These are phyloP conservation scores for Danio aesculapii DNA, from an alignment of 2,797 vertebrate species.

Conservation along the genomic window DNA sequence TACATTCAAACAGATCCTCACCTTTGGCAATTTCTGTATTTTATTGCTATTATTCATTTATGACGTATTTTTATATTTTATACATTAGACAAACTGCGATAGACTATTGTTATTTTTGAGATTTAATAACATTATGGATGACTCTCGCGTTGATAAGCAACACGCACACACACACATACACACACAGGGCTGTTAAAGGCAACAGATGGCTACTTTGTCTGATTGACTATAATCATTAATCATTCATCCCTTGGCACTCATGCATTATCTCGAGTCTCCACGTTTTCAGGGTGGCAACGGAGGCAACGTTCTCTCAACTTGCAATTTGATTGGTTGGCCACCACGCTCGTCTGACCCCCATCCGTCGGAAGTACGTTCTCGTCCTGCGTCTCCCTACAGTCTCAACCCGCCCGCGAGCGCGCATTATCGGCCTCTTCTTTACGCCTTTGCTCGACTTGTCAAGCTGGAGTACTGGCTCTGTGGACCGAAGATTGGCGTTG, in stretches of 20 bases:
- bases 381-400: constrained; percentile 68
- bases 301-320: constrained; percentile 38
- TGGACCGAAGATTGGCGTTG: constrained; percentile 67
- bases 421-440: constrained; percentile 68
- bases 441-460: constrained; percentile 66
- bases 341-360: constrained; percentile 67
- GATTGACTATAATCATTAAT: constrained; percentile 48
- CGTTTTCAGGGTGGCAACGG: constrained; percentile 78
- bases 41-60: too few species aligned
- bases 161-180: background rate
- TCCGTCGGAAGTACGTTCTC: constrained; percentile 69
- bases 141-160: constrained; percentile 5
- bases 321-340: constrained; percentile 68
- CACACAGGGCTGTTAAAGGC: constrained; percentile 14
- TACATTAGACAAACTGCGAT: background rate
- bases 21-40: too few species aligned
- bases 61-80: background rate
- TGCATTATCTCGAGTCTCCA: constrained; percentile 77
- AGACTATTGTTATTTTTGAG: constrained; percentile 5
- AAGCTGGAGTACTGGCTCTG: constrained; percentile 69
- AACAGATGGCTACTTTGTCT: constrained; percentile 50
- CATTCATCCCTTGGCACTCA: constrained; percentile 55
- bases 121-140: constrained; percentile 4
- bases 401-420: constrained; percentile 60
- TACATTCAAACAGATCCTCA: too few species aligned